Percentiles rank a stretch among this genome's conserved stretches.
Conservation (phyloP, 2,888 invertebrate species). For the Cancer borealis region DNA sequence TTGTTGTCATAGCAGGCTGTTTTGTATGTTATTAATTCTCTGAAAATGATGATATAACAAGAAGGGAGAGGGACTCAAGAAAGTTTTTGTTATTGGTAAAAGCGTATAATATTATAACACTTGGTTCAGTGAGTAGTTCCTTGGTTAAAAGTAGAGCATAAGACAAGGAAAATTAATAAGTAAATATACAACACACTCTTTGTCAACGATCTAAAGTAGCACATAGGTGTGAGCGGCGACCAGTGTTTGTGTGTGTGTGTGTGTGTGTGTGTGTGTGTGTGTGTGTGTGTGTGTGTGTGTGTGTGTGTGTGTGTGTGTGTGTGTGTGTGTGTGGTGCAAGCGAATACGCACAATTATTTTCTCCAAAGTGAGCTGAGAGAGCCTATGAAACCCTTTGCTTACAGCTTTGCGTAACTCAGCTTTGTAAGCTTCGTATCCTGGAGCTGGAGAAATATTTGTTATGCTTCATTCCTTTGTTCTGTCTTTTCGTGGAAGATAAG, state of each 20-base stretch:
- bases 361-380: not conserved
- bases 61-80: no score
- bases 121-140: not conserved
- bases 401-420: not conserved
- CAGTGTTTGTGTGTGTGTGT: not conserved
- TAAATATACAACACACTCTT: not conserved
- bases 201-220: not conserved
- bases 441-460: not conserved
- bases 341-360: not conserved
- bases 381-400: not conserved
- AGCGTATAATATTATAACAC: not conserved
- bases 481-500: not conserved
- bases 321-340: not conserved
- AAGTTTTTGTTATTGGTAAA: no score
- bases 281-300: no score
- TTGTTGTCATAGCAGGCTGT: not conserved
- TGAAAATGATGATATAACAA: no score
- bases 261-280: no score
- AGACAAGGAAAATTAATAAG: not conserved
- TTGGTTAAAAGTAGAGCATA: not conserved
- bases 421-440: not conserved
- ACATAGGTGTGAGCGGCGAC: not conserved
- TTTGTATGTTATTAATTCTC: not conserved
- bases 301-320: no score
- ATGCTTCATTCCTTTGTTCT: slow-evolving; percentile 4